Percentiles rank a stretch among this genome's conserved stretches.
phyloP scores from a whole-genome alignment of 2,113 vertebrate genomes.

The Notarius lentiginosus region DNA sequence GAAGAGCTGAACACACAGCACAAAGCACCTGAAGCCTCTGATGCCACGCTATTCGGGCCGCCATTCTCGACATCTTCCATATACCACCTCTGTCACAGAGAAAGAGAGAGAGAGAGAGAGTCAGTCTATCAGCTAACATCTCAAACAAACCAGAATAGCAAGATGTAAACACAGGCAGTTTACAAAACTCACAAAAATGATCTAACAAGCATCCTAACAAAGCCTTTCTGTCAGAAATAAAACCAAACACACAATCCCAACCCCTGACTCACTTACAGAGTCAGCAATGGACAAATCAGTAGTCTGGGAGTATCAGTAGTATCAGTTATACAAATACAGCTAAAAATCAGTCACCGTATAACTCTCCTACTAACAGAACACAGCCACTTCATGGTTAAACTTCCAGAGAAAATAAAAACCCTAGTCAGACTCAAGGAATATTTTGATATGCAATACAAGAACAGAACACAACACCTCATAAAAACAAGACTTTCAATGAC shows the following conservation, averaged over 20 bases:
- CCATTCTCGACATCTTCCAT: slow-evolving; percentile 76
- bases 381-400: neutral
- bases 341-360: neutral
- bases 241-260: neutral
- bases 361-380: neutral
- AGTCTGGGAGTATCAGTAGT: neutral
- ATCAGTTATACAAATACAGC: neutral
- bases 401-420: neutral
- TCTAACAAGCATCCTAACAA: neutral
- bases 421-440: neutral
- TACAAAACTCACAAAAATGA: neutral
- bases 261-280: neutral
- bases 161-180: neutral
- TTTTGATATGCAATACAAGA: neutral
- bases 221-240: neutral
- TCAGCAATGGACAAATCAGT: neutral
- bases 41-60: slow-evolving; percentile 71
- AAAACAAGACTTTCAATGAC: no score
- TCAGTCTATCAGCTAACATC: neutral
- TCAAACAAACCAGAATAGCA: neutral
- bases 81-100: slow-evolving; percentile 62
- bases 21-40: slow-evolving; percentile 69
- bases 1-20: slow-evolving; percentile 66
- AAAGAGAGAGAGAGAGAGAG: slow-evolving; percentile 1
- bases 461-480: neutral